phyloP scores from a whole-genome alignment of 2,113 vertebrate genomes.

The Tragelaphus buxtoni region DNA sequence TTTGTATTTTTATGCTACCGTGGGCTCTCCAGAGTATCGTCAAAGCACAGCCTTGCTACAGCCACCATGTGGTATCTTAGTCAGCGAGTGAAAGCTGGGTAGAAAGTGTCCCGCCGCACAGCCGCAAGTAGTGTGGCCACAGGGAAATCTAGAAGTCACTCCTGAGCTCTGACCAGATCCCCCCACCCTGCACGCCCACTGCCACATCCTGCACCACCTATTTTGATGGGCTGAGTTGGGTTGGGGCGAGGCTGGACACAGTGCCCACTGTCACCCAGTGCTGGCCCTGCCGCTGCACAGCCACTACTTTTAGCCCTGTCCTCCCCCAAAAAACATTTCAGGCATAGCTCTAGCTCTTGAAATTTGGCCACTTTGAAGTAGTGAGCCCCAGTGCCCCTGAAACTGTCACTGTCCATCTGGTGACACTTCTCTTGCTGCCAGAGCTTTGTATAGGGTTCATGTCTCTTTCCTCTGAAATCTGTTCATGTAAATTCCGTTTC shows the following conservation, averaged over 20 bases:
- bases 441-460: neutral
- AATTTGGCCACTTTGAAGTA: conserved; percentile 11
- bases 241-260: neutral
- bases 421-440: neutral
- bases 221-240: neutral
- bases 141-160: neutral
- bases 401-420: neutral
- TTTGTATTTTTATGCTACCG: neutral
- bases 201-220: neutral
- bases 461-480: conserved; percentile 22
- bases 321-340: neutral
- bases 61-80: neutral
- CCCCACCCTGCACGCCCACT: too few relatives aligned
- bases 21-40: neutral
- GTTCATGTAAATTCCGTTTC: neutral
- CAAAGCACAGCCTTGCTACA: neutral
- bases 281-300: neutral
- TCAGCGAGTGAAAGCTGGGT: neutral
- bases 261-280: neutral
- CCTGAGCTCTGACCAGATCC: neutral
- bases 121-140: neutral
- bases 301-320: neutral
- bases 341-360: neutral
- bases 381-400: neutral
- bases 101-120: neutral